A percentile compares a stretch with the other conserved stretches of the same genome.
These are phyloP conservation scores for Ibidorhyncha struthersii DNA, from an alignment of 2,113 vertebrate species.

Conservation along the genomic window DNA sequence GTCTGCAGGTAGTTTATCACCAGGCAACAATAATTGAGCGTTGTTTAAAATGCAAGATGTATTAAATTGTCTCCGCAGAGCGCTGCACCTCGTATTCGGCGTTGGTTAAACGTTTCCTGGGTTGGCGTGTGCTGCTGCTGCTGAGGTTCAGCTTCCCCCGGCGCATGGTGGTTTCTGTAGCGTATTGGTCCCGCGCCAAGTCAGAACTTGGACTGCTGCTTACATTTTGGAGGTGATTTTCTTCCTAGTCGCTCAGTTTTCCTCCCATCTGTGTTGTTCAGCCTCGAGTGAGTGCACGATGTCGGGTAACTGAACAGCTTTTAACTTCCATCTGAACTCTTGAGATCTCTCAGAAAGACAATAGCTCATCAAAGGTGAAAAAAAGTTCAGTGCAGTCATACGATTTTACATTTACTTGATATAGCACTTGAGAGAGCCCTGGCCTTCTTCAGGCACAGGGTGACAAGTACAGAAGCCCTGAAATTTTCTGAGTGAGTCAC, in stretches of 20 bases:
- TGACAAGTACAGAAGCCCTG: not conserved
- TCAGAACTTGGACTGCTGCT: not conserved
- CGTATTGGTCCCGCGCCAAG: not conserved
- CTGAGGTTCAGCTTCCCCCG: not conserved
- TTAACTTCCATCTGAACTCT: not conserved
- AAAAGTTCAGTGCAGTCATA: not conserved
- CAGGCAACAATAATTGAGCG: accelerated
- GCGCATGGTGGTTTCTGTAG: accelerated
- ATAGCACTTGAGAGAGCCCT: not conserved
- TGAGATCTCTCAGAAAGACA: not conserved
- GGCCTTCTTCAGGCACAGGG: not conserved
- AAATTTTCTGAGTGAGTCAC: not conserved
- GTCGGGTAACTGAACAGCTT: not conserved
- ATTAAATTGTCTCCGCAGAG: not conserved
- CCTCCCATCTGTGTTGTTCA: not conserved
- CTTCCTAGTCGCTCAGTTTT: not conserved
- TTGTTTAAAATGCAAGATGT: accelerated
- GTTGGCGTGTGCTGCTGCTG: accelerated
- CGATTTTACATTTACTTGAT: not conserved
- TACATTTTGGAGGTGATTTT: not conserved
- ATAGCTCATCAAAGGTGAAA: not conserved
- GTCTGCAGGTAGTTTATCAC: not conserved
- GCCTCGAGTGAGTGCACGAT: not conserved
- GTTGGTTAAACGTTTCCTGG: accelerated
- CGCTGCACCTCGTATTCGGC: accelerated